A percentile compares a stretch with the other conserved stretches of the same genome.
Conservation (phyloP, 2,113 vertebrate genomes). For the Chaetops frenatus region DNA sequence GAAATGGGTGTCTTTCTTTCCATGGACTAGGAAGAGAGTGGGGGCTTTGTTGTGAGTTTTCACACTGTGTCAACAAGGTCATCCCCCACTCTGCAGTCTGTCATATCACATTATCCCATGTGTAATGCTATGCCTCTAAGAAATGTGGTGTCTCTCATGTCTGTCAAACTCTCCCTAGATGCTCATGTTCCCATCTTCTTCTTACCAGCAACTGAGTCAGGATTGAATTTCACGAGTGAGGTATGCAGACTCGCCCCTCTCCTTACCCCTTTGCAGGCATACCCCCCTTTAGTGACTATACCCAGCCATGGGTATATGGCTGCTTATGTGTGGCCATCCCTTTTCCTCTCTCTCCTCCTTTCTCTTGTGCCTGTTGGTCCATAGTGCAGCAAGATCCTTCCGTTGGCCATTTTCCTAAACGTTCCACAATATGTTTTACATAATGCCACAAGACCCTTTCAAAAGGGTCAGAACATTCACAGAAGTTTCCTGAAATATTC, state of each 20-base stretch:
- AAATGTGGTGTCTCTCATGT: neutral
- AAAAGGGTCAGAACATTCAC: neutral
- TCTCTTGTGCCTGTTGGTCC: neutral
- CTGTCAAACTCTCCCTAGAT: neutral
- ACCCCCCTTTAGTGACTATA: rapidly evolving
- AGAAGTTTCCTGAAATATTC: neutral
- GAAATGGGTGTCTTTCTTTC: neutral
- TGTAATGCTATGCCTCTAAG: neutral
- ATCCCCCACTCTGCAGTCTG: neutral
- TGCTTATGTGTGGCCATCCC: rapidly evolving
- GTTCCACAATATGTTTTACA: neutral
- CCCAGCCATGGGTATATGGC: neutral
- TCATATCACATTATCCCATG: neutral
- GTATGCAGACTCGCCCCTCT: rapidly evolving
- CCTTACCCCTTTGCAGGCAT: neutral
- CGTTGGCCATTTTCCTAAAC: neutral
- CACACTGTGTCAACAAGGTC: neutral
- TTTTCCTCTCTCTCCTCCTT: neutral
- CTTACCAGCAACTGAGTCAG: neutral
- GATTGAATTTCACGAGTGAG: neutral
- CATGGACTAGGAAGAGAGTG: neutral
- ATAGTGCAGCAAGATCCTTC: neutral
- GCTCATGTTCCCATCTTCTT: neutral
- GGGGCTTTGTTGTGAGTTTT: neutral
- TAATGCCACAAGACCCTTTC: neutral